Percentiles rank a stretch among this genome's conserved stretches.
Evolutionary conservation across 2,797 vertebrate genomes (phyloP).

Genomic region (Poecilia gillii): DNA sequence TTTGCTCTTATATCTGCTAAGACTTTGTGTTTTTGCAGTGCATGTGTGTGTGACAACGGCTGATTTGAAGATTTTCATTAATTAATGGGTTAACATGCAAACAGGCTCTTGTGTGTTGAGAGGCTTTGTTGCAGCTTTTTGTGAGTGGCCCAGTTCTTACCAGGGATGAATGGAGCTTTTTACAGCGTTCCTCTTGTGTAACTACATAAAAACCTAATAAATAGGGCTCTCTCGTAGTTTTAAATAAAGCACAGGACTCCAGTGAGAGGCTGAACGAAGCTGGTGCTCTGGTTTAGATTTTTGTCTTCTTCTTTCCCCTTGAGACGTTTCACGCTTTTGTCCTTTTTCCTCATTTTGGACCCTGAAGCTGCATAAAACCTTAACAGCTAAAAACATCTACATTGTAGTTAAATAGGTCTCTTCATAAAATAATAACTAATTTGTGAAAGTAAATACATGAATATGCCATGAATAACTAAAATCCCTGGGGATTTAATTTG

Average conservation of each 20-base stretch:
- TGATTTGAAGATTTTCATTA: conserved; percentile 21
- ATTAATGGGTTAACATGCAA: conserved; percentile 25
- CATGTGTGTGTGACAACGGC: neutral
- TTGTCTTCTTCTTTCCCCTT: conserved; percentile 34
- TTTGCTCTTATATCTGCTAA: too few relatives aligned
- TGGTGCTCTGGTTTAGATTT: conserved; percentile 30
- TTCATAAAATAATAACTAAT: neutral
- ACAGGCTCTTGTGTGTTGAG: conserved; percentile 11
- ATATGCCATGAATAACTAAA: too few relatives aligned
- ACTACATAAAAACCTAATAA: conserved; percentile 51
- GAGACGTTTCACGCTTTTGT: conserved; percentile 30
- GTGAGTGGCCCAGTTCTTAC: conserved; percentile 49
- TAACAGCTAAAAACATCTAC: neutral
- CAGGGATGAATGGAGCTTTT: conserved; percentile 49
- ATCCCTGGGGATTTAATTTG: too few relatives aligned
- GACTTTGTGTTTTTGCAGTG: too few relatives aligned
- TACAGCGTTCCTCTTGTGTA: conserved; percentile 33
- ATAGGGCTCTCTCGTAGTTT: conserved; percentile 34
- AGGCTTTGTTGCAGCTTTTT: conserved; percentile 26
- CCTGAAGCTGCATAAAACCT: conserved; percentile 26
- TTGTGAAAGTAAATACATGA: too few relatives aligned
- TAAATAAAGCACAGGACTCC: conserved; percentile 32
- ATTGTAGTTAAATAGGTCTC: conserved; percentile 6
- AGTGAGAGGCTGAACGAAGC: conserved; percentile 35
- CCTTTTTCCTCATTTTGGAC: conserved; percentile 11